Evolutionary conservation across 2,888 invertebrate species (phyloP).

Genomic region (Seira ritae): DNA sequence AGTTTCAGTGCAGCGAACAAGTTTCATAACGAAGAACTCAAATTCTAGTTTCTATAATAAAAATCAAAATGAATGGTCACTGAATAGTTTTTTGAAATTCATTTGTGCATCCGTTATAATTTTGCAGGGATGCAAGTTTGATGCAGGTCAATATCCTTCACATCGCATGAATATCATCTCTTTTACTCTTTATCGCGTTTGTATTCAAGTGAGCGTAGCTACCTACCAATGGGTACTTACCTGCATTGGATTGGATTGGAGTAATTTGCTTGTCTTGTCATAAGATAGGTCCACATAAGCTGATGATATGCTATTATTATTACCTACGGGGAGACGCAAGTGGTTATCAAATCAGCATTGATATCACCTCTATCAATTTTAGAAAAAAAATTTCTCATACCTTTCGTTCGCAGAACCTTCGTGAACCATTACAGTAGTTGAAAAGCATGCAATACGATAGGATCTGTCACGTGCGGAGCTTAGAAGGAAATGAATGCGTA

Average conservation of each 20-base stretch:
- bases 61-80: not conserved
- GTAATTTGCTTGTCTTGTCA: not conserved
- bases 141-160: conserved; percentile 35
- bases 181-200: not conserved
- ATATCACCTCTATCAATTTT: not conserved
- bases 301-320: not conserved
- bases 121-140: not conserved
- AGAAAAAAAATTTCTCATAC: too few relatives aligned
- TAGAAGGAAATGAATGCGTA: not conserved
- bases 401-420: not conserved
- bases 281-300: too few relatives aligned
- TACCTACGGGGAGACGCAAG: not conserved
- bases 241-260: too few relatives aligned
- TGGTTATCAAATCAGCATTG: not conserved
- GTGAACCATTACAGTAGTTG: not conserved
- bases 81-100: not conserved
- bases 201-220: not conserved
- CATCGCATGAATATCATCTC: not conserved
- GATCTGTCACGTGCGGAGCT: not conserved
- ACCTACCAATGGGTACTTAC: not conserved
- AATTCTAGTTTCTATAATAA: too few relatives aligned
- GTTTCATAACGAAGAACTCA: too few relatives aligned
- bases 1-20: too few relatives aligned
- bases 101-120: not conserved
- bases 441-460: not conserved